Evolutionary conservation across 92 coral and sea anemone genomes (phyloP).

Genomic region (Zoanthus sociatus): DNA sequence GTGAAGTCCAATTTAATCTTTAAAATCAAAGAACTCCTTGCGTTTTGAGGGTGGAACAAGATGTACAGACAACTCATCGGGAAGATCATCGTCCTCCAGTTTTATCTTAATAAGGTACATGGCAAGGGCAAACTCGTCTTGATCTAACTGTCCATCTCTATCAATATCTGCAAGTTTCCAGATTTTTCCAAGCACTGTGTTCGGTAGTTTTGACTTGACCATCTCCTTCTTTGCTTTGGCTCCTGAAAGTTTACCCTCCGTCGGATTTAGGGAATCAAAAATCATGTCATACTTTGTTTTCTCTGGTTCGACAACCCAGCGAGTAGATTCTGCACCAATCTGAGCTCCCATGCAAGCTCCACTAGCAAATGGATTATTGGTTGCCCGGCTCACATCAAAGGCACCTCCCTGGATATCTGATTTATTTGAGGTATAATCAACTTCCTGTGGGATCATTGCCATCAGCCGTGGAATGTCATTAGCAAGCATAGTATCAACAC

Average conservation of each 20-base stretch:
- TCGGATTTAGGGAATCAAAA: slow-evolving; percentile 79
- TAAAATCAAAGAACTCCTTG: slow-evolving; percentile 39
- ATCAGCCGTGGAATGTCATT: slow-evolving; percentile 91
- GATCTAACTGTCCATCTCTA: slow-evolving; percentile 93
- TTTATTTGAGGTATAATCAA: slow-evolving; percentile 34
- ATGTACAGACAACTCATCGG: slow-evolving; percentile 86
- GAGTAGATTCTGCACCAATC: slow-evolving; percentile 87
- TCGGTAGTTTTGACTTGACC: slow-evolving; percentile 95
- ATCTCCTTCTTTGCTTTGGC: slow-evolving; percentile 94
- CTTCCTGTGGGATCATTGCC: slow-evolving; percentile 96
- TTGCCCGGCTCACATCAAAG: slow-evolving; percentile 79
- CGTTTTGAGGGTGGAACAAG: slow-evolving; percentile 92
- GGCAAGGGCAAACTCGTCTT: slow-evolving; percentile 96
- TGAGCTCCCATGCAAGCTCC: slow-evolving; percentile 96
- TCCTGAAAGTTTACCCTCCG: slow-evolving; percentile 80
- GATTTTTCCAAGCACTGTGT: slow-evolving; percentile 89
- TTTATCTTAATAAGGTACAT: slow-evolving; percentile 96
- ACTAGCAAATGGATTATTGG: slow-evolving; percentile 94
- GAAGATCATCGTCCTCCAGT: slow-evolving; percentile 90
- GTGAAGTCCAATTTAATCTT: slow-evolving; percentile 2
- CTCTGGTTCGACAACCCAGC: slow-evolving; percentile 83
- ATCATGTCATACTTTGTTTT: slow-evolving; percentile 84
- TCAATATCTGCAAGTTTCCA: slow-evolving; percentile 97
- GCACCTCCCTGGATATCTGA: slow-evolving; percentile 94
- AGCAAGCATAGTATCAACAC: slow-evolving; percentile 87